Conservation (phyloP, 2,797 vertebrate genomes). For the Bovichtus variegatus region DNA sequence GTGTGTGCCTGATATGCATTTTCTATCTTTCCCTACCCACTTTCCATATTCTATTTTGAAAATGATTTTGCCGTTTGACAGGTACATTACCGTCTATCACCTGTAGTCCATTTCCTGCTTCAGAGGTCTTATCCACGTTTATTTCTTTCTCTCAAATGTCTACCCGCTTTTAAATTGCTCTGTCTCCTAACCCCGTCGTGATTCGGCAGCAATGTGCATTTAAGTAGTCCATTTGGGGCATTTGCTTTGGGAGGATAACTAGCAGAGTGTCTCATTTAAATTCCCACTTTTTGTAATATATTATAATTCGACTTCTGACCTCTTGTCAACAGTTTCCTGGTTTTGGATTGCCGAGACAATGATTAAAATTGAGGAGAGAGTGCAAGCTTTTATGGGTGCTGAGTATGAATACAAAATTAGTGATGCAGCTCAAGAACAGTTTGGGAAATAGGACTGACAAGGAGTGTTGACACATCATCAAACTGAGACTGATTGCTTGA, state of each 20-base stretch:
- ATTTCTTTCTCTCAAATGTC: slow-evolving; percentile 38
- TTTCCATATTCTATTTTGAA: slow-evolving; percentile 25
- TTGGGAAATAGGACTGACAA: slow-evolving; percentile 78
- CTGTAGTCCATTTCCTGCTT: slow-evolving; percentile 34
- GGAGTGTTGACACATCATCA: slow-evolving; percentile 82
- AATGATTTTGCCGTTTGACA: slow-evolving; percentile 36
- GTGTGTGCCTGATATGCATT: slow-evolving; percentile 10
- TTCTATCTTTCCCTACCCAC: not conserved
- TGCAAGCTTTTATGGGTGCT: slow-evolving; percentile 62
- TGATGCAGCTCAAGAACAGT: slow-evolving; percentile 75
- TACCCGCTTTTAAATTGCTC: slow-evolving; percentile 49
- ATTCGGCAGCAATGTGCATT: slow-evolving; percentile 51
- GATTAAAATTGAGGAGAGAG: slow-evolving; percentile 69
- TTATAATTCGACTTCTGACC: slow-evolving; percentile 72
- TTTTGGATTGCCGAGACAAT: slow-evolving; percentile 60
- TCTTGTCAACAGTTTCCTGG: slow-evolving; percentile 62
- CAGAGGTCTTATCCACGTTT: slow-evolving; percentile 20
- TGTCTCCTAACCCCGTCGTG: slow-evolving; percentile 33
- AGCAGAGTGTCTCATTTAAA: slow-evolving; percentile 66
- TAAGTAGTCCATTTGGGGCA: slow-evolving; percentile 61
- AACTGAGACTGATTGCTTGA: slow-evolving; percentile 83
- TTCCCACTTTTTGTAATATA: slow-evolving; percentile 68
- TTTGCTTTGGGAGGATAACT: slow-evolving; percentile 64
- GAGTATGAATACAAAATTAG: slow-evolving; percentile 73
- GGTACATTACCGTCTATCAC: slow-evolving; percentile 30